A percentile compares a stretch with the other conserved stretches of the same genome.
These are phyloP conservation scores for Paramisgurnus dabryanus DNA, from an alignment of 2,113 vertebrate species.

Conservation along the genomic window DNA sequence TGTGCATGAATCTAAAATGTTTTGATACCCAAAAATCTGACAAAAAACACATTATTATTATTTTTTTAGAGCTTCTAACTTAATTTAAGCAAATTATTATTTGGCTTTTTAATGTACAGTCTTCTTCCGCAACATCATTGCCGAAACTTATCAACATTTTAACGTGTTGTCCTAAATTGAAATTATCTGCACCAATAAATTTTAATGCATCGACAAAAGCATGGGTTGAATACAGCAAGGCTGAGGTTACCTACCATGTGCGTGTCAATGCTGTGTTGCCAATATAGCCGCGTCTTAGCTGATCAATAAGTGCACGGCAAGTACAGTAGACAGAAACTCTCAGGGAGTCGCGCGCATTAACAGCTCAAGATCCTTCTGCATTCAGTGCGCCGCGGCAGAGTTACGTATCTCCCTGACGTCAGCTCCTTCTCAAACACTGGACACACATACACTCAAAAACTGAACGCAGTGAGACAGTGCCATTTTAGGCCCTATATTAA, in stretches of 20 bases:
- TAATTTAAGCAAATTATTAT: too few relatives aligned
- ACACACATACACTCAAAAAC: neutral
- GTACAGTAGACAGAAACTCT: constrained; percentile 59
- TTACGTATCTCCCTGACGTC: constrained; percentile 49
- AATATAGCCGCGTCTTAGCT: constrained; percentile 50
- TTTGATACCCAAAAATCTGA: too few relatives aligned
- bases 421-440: constrained; percentile 34
- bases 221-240: neutral
- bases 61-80: too few relatives aligned
- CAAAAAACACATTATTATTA: too few relatives aligned
- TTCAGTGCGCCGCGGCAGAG: constrained; percentile 53
- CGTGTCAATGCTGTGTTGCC: constrained; percentile 59
- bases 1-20: too few relatives aligned
- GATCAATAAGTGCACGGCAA: constrained; percentile 55
- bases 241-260: constrained; percentile 70
- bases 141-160: constrained; percentile 52
- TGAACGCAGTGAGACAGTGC: neutral
- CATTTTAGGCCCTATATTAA: neutral
- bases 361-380: neutral
- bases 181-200: neutral
- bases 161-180: constrained; percentile 52
- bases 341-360: neutral
- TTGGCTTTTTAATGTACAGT: neutral
- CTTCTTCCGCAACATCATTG: constrained; percentile 25
- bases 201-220: neutral